Conservation (phyloP, 2,797 vertebrate species). For the Selene dorsalis region DNA sequence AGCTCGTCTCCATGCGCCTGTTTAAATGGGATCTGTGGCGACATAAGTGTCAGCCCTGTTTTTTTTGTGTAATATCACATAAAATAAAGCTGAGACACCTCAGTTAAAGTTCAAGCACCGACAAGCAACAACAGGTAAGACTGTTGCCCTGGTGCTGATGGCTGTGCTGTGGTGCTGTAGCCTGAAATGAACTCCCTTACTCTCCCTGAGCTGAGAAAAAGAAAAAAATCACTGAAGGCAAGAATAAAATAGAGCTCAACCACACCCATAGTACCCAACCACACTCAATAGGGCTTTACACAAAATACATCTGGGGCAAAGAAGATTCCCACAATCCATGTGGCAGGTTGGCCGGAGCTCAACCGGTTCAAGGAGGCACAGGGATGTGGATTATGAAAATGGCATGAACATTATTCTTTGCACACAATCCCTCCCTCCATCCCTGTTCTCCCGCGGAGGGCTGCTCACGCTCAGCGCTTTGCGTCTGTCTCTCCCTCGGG, state of each 20-base stretch:
- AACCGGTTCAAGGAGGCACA: constrained; percentile 27
- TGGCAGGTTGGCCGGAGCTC: constrained; percentile 43
- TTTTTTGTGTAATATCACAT: neutral
- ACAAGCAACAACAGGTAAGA: constrained; percentile 14
- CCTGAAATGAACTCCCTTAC: constrained; percentile 46
- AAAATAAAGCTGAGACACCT: neutral
- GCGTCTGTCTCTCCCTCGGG: constrained; percentile 4
- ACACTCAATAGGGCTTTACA: constrained; percentile 43
- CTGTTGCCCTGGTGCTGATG: neutral
- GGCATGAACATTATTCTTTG: constrained; percentile 16
- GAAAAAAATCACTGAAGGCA: constrained; percentile 40
- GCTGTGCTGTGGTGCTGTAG: neutral
- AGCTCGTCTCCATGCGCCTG: constrained; percentile 42
- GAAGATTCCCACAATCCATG: constrained; percentile 56
- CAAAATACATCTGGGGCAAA: constrained; percentile 37
- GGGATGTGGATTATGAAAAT: constrained; percentile 49
- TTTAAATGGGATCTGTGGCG: constrained; percentile 17
- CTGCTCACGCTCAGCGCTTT: constrained; percentile 19
- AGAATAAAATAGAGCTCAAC: constrained; percentile 52
- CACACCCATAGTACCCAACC: constrained; percentile 47
- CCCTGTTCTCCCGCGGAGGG: constrained; percentile 19
- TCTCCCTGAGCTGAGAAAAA: constrained; percentile 10
- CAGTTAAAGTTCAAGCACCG: neutral
- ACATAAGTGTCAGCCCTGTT: neutral
- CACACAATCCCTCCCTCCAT: constrained; percentile 18